Percentiles rank a stretch among this genome's conserved stretches.
Conservation (phyloP, 2,888 invertebrate genomes). For the Lasius platythorax region DNA sequence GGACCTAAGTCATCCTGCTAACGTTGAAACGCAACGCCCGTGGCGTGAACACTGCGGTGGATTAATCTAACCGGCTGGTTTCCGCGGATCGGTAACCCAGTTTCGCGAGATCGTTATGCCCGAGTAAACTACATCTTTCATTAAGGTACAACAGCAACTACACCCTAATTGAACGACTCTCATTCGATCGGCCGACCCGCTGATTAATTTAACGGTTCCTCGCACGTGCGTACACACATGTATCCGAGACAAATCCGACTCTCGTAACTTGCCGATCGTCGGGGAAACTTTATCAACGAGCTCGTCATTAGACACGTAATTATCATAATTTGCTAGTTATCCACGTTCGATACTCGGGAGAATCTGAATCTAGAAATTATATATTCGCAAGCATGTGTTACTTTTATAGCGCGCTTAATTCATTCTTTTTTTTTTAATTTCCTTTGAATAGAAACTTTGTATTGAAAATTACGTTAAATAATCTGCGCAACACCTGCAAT, state of each 20-base stretch:
- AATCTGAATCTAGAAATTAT: too few relatives aligned
- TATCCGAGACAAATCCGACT: neutral
- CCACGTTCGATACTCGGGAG: neutral
- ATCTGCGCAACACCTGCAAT: neutral
- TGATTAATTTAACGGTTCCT: conserved; percentile 29
- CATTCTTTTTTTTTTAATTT: too few relatives aligned
- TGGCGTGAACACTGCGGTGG: conserved; percentile 33
- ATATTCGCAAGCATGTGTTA: too few relatives aligned
- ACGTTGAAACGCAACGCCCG: conserved; percentile 54
- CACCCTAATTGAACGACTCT: conserved; percentile 47
- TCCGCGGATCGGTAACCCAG: conserved; percentile 72
- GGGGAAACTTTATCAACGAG: conserved; percentile 6
- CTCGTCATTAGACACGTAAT: conserved; percentile 4
- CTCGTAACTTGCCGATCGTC: conserved; percentile 3
- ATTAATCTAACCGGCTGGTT: conserved; percentile 63
- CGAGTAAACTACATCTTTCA: conserved; percentile 54
- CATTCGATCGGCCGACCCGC: conserved; percentile 39
- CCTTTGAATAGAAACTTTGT: too few relatives aligned
- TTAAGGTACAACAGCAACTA: conserved; percentile 56
- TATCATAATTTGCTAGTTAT: neutral
- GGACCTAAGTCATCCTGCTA: conserved; percentile 22
- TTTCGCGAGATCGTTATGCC: conserved; percentile 61
- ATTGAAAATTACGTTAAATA: conserved; percentile 2
- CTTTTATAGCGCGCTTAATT: too few relatives aligned
- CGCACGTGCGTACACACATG: neutral